Evolutionary conservation across 2,888 invertebrate species (phyloP).

Genomic region (Toxonevra muliebris): DNA sequence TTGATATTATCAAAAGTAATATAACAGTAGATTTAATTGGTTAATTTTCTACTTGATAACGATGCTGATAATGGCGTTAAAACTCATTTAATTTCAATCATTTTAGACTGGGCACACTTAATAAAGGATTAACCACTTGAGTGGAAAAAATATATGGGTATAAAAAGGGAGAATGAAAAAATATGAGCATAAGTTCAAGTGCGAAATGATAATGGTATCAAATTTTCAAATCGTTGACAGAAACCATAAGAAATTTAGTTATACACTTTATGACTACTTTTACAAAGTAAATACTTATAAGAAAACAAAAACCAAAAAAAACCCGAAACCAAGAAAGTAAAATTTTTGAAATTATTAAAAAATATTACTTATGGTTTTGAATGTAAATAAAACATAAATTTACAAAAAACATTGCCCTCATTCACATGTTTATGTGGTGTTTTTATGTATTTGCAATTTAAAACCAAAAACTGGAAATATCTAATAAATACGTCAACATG

Average conservation of each 20-base stretch:
- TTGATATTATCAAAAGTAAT: constrained; percentile 34
- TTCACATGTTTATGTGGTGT: background rate
- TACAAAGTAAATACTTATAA: background rate
- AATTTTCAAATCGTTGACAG: background rate
- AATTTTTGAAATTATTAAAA: background rate
- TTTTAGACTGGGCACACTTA: constrained; percentile 4
- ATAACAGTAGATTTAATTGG: constrained; percentile 49
- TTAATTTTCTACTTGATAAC: constrained; percentile 55
- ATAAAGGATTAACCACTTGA: constrained; percentile 18
- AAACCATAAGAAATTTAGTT: background rate
- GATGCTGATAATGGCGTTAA: constrained; percentile 51
- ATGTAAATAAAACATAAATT: too few species aligned
- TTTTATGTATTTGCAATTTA: constrained; percentile 32
- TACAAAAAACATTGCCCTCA: background rate
- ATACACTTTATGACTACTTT: background rate
- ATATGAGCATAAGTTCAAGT: background rate
- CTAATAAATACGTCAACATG: constrained; percentile 40
- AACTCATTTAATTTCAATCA: constrained; percentile 24
- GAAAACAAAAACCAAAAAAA: background rate
- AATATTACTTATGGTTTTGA: background rate
- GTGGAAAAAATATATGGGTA: background rate
- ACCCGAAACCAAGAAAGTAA: background rate
- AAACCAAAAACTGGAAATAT: constrained; percentile 33
- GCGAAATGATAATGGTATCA: constrained; percentile 1
- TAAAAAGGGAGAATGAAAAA: background rate